phyloP scores from a whole-genome alignment of 2,113 vertebrate genomes.

The Pogonocichla stellata region DNA sequence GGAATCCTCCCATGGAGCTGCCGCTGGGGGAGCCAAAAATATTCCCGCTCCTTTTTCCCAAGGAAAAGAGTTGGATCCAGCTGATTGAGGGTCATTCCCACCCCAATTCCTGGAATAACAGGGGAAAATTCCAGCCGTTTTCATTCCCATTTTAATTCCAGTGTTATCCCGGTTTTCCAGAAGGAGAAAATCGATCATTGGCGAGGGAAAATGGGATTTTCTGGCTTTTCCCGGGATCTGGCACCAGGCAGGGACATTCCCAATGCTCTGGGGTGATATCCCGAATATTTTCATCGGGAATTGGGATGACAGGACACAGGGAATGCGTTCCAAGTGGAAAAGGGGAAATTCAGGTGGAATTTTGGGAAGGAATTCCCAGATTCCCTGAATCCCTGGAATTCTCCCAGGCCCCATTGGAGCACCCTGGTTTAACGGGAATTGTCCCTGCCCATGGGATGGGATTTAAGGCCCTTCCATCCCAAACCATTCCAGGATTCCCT shows the following conservation, averaged over 20 bases:
- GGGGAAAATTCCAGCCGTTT: not conserved
- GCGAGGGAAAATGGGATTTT: not conserved
- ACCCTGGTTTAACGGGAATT: not conserved
- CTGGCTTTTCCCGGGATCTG: rapidly evolving
- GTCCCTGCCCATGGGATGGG: not conserved
- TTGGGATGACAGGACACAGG: rapidly evolving
- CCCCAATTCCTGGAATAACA: not conserved
- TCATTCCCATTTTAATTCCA: not conserved
- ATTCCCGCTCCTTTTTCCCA: not conserved
- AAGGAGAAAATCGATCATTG: not conserved
- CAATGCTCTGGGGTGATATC: rapidly evolving
- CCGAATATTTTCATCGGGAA: rapidly evolving
- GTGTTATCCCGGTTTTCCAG: conserved; percentile 1
- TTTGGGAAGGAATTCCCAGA: not conserved
- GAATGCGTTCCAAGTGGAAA: rapidly evolving
- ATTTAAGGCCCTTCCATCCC: not conserved
- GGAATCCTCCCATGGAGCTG: not conserved
- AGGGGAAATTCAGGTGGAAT: not conserved
- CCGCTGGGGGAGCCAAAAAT: not conserved
- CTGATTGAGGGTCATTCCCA: not conserved
- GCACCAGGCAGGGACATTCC: not conserved
- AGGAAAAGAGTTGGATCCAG: not conserved
- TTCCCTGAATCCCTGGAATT: not conserved
- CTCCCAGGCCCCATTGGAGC: not conserved
- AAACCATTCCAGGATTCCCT: not conserved